A percentile compares a stretch with the other conserved stretches of the same genome.
Conservation (phyloP, 2,888 invertebrate species). For the Stenotaenia linearis region DNA sequence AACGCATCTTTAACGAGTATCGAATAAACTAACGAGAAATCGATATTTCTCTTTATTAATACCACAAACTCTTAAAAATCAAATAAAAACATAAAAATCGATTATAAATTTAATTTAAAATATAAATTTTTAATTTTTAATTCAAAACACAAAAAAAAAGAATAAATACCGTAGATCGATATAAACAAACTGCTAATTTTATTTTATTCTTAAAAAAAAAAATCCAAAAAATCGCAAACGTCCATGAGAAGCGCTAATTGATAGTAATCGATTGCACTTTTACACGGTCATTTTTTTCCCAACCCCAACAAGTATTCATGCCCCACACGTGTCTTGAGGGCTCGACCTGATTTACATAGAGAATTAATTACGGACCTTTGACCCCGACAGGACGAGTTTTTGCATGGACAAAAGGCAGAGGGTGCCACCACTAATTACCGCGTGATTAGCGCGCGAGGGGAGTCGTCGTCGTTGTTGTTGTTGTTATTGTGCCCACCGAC, state of each 20-base stretch:
- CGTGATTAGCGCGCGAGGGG: not conserved
- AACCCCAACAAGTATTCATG: not conserved
- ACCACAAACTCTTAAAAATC: too few species aligned
- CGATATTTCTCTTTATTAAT: too few species aligned
- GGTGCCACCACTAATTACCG: not conserved
- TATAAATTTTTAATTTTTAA: too few species aligned
- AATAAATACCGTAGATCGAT: too few species aligned
- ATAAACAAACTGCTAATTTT: too few species aligned
- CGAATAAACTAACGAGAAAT: too few species aligned
- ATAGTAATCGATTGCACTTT: not conserved
- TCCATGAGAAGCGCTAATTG: not conserved
- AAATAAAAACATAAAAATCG: too few species aligned
- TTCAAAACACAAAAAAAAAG: too few species aligned
- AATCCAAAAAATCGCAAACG: too few species aligned
- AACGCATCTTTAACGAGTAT: not conserved
- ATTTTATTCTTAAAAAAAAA: too few species aligned
- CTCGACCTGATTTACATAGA: conserved; percentile 26
- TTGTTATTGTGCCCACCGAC: not conserved
- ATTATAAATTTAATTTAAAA: too few species aligned
- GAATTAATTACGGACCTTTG: conserved; percentile 29
- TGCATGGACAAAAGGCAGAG: not conserved
- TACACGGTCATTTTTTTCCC: not conserved
- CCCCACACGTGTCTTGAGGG: not conserved
- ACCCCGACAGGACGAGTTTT: conserved; percentile 10
- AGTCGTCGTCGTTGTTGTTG: not conserved